Conservation (phyloP, 37 sponge, comb jelly and placozoan species). For the Mnemiopsis leidyi region DNA sequence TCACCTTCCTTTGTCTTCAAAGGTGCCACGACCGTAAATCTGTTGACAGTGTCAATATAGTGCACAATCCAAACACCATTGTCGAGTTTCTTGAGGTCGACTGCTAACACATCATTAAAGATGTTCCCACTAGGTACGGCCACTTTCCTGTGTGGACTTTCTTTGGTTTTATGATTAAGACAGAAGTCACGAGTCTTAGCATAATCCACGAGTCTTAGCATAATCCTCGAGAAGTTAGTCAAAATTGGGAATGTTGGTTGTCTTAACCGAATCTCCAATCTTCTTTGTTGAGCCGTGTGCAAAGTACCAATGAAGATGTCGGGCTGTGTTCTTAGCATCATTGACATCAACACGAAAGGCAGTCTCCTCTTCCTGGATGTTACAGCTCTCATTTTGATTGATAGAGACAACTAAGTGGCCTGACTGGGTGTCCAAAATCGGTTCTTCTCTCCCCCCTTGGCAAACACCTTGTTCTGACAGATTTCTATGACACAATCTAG, state of each 20-base stretch:
- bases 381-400: neutral
- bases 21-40: neutral
- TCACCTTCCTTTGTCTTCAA: neutral
- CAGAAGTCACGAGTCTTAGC: neutral
- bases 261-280: neutral
- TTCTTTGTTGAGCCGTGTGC: neutral
- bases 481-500: neutral
- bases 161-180: neutral
- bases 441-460: neutral
- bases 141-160: neutral
- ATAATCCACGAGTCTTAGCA: neutral
- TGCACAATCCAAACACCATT: slow-evolving; percentile 5
- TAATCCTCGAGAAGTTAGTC: neutral
- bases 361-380: neutral
- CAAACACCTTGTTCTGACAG: neutral
- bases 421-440: neutral
- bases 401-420: neutral
- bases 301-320: neutral
- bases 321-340: neutral
- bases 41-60: neutral
- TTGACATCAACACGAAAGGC: neutral
- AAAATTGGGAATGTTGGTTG: neutral
- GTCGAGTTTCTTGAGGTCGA: neutral
- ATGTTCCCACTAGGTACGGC: neutral
- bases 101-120: neutral